phyloP scores from a whole-genome alignment of 1,140 invertebrate species.

The Drosophila pseudoobscura region DNA sequence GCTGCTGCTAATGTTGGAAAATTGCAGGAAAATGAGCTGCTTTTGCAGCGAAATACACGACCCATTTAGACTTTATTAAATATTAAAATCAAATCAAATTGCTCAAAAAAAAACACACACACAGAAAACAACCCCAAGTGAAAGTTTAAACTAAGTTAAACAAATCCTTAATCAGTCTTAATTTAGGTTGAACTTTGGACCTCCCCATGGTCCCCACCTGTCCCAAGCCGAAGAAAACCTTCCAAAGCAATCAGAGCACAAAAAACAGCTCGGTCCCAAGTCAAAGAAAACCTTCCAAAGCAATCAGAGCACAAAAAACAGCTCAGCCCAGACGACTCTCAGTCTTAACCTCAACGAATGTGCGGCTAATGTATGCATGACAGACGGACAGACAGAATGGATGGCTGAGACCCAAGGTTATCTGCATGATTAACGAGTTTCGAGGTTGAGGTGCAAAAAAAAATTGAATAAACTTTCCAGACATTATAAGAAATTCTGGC shows the following conservation, averaged over 20 bases:
- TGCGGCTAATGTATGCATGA: conserved; percentile 41
- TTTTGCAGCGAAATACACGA: too few species aligned
- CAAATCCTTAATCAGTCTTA: too few species aligned
- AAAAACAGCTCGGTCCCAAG: too few species aligned
- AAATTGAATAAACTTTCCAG: conserved; percentile 57
- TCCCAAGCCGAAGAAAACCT: too few species aligned
- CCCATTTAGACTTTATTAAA: not conserved
- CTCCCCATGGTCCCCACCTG: too few species aligned
- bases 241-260: not conserved
- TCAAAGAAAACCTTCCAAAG: not conserved
- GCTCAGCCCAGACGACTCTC: not conserved
- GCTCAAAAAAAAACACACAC: not conserved
- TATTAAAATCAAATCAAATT: conserved; percentile 2
- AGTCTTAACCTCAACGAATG: not conserved
- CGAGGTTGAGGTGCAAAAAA: conserved; percentile 15
- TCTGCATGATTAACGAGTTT: conserved; percentile 68
- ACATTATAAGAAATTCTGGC: conserved; percentile 39
- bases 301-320: not conserved
- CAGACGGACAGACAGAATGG: conserved; percentile 5
- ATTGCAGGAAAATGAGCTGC: too few species aligned
- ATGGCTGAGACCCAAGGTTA: conserved; percentile 47
- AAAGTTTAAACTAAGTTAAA: too few species aligned
- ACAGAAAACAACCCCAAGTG: not conserved
- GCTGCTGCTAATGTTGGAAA: too few species aligned
- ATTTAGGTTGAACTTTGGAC: too few species aligned